These are phyloP conservation scores for Polymixis flavicincta DNA, from an alignment of 2,888 invertebrate genomes.

Conservation along the genomic window DNA sequence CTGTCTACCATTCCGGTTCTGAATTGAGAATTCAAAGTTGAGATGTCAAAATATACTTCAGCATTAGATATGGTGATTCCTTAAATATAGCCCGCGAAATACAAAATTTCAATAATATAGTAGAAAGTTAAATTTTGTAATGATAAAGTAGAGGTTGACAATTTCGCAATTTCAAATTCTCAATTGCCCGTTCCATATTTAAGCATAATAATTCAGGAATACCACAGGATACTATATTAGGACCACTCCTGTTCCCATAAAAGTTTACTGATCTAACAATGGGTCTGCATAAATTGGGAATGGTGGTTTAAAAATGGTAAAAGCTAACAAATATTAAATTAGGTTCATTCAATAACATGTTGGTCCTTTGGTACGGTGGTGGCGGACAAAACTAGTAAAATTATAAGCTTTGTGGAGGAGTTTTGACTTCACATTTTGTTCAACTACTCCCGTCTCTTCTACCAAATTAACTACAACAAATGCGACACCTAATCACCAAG, in stretches of 20 bases:
- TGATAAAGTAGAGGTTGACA: not conserved
- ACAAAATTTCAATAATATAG: no score
- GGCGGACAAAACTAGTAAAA: not conserved
- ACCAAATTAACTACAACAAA: not conserved
- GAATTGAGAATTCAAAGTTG: no score
- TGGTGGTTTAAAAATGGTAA: not conserved
- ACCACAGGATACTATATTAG: not conserved
- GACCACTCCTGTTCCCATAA: not conserved
- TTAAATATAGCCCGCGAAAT: no score
- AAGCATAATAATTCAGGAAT: not conserved
- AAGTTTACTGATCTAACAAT: not conserved
- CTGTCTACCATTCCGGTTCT: no score
- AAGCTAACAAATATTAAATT: not conserved
- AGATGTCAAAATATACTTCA: no score
- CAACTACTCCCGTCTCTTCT: not conserved
- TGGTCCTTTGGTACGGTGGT: not conserved
- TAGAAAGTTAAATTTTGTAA: not conserved
- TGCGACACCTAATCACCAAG: not conserved
- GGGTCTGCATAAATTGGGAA: not conserved
- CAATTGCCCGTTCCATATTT: not conserved
- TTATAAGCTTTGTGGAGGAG: not conserved
- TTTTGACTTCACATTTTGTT: not conserved
- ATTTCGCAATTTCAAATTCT: not conserved
- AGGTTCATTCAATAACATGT: not conserved
- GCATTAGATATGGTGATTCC: no score